phyloP scores from a whole-genome alignment of 2,888 invertebrate species.

The Phragmatobia fuliginosa region DNA sequence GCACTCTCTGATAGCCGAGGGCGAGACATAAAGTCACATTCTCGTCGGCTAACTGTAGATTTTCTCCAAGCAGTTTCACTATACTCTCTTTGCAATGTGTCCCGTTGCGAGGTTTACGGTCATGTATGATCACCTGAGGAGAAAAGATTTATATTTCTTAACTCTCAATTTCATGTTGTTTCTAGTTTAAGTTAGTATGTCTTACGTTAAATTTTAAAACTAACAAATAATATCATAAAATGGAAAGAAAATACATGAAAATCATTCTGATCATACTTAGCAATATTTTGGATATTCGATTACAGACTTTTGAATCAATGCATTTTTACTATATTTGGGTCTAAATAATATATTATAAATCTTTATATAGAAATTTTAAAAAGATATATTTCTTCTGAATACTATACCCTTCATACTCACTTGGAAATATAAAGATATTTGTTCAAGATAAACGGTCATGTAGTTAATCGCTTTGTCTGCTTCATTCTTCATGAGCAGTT shows the following conservation, averaged over 20 bases:
- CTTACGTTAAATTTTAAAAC: too few species aligned
- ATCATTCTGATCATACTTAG: not conserved
- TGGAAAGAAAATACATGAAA: not conserved
- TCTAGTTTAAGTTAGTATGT: not conserved
- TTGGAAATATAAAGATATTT: slow-evolving; percentile 82
- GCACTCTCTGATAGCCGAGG: slow-evolving; percentile 82
- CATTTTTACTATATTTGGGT: not conserved
- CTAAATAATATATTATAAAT: not conserved
- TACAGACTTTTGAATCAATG: not conserved
- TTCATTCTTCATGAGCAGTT: slow-evolving; percentile 82
- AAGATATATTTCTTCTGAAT: not conserved
- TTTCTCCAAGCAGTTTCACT: slow-evolving; percentile 81
- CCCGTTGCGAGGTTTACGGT: slow-evolving; percentile 81
- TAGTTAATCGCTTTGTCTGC: slow-evolving; percentile 84
- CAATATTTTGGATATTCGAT: not conserved
- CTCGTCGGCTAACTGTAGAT: slow-evolving; percentile 80
- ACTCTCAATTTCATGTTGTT: not conserved
- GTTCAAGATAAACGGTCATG: slow-evolving; percentile 83
- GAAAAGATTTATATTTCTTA: slow-evolving; percentile 20
- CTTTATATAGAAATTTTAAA: not conserved
- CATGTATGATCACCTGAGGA: slow-evolving; percentile 80
- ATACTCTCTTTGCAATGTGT: slow-evolving; percentile 83
- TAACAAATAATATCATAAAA: too few species aligned
- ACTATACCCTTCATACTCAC: slow-evolving; percentile 48
- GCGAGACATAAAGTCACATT: slow-evolving; percentile 82